Evolutionary conservation across 2,888 invertebrate genomes (phyloP), one percentile per base, ranked within the genome.

Genomic region (Hedychridium roseum): DNA sequence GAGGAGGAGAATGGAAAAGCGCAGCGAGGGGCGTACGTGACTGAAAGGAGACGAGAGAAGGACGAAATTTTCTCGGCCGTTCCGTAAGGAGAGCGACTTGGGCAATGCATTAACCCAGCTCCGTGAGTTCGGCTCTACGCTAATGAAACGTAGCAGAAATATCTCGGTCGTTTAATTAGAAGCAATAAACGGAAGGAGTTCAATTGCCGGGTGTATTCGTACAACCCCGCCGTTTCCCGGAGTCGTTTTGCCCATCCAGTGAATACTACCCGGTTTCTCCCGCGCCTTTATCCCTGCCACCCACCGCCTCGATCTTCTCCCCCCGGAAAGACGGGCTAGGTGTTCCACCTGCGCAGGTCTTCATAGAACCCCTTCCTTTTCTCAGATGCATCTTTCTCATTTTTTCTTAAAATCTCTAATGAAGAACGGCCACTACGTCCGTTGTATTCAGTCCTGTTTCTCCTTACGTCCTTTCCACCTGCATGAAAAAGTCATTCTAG

Each of bases 161-260:
- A 75, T 76, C 71, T 74, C 57, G 69, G 70, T 71, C 70, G 68
- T 75, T 76, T 76, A 75, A 76, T 76, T 74, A 73, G 74, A 72
- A 66, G 74, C 74, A 72, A 74, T 75, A 74, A 74, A 74, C 71
- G 73, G 66, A 70, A 67, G 68, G 65, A 73, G 74, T 74, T 74
- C 72, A 75, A 76, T 74, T 71, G 74, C 66, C 57, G 55, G 64
- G 57, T 63, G 61, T 66, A 68, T 67, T 56, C 62, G 62, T 54
- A 62, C 45, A 52, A 45, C 53, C 54, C 50, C 54, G 50, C 53
- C 55, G 58, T 57, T 60, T 50, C 56, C 44, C n/a, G n/a, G 55
- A 61, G 59, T 60, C 62, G 54, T 65, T 62, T 64, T 50, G 49
- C 52, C 54, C 68, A 58, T 67, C 66, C 51, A 50, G 52, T 50